Conservation (phyloP, 2,888 invertebrate species). For the Zootermopsis nevadensis region DNA sequence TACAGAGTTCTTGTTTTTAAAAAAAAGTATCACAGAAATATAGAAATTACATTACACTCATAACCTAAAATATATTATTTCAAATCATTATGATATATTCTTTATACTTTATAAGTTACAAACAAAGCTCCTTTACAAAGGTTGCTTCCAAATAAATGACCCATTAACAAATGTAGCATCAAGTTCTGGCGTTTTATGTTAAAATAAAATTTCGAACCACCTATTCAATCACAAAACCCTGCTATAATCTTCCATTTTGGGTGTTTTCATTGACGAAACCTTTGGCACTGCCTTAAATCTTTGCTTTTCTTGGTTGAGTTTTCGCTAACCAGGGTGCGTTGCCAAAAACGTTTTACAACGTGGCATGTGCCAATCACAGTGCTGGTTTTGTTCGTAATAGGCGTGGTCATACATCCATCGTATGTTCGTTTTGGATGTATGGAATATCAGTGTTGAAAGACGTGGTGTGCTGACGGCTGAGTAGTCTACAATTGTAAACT, state of each 20-base stretch:
- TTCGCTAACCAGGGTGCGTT: constrained; percentile 7
- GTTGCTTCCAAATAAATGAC: too few relatives aligned
- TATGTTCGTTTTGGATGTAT: constrained; percentile 12
- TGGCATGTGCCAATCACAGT: constrained; percentile 46
- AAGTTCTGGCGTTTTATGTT: too few relatives aligned
- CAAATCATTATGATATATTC: too few relatives aligned
- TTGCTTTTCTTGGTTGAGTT: background rate
- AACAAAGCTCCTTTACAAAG: too few relatives aligned
- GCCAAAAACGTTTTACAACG: constrained; percentile 25
- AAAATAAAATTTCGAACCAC: too few relatives aligned
- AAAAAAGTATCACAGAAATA: too few relatives aligned
- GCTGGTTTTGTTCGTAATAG: constrained; percentile 45
- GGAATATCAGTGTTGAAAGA: background rate
- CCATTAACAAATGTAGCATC: too few relatives aligned
- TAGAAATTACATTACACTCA: too few relatives aligned
- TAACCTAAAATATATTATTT: too few relatives aligned
- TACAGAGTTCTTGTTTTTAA: too few relatives aligned
- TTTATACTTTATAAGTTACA: too few relatives aligned
- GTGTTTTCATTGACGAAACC: background rate
- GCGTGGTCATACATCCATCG: constrained; percentile 44
- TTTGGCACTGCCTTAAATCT: too few relatives aligned
- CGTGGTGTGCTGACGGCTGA: background rate
- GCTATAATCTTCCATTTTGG: background rate
- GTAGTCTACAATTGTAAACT: background rate
- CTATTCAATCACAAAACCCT: background rate